Evolutionary conservation across 2,888 invertebrate species (phyloP).

Genomic region (Gnatocerus cornutus): DNA sequence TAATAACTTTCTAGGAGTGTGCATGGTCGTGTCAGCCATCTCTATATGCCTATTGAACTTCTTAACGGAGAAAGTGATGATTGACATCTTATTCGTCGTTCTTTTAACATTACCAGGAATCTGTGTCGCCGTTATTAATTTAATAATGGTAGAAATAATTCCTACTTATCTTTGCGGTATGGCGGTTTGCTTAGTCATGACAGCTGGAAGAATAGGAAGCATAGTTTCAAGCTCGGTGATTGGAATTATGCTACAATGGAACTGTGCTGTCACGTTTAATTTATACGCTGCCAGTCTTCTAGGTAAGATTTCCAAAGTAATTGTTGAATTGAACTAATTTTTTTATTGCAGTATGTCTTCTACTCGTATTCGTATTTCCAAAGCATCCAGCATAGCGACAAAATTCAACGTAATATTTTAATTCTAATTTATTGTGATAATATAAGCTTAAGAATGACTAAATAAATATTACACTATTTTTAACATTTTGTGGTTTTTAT

Average conservation of each 20-base stretch:
- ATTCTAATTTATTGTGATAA: conserved; percentile 36
- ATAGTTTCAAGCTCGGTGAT: conserved; percentile 50
- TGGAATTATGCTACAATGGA: conserved; percentile 52
- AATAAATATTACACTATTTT: no score
- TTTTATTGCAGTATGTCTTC: conserved; percentile 44
- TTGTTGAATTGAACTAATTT: not conserved
- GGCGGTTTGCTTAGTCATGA: conserved; percentile 49
- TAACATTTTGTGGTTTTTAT: no score
- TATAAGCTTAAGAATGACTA: not conserved
- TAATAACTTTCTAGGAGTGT: conserved; percentile 49
- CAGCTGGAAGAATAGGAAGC: conserved; percentile 52
- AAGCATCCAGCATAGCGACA: conserved; percentile 25
- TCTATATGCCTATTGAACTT: conserved; percentile 50
- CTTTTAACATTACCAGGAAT: conserved; percentile 59
- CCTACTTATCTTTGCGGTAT: conserved; percentile 51
- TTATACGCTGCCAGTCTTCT: conserved; percentile 48
- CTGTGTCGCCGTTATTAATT: conserved; percentile 58
- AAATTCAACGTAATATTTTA: not conserved
- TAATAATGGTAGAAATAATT: conserved; percentile 51
- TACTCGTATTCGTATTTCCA: conserved; percentile 46
- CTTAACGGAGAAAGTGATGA: conserved; percentile 53
- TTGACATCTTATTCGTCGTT: conserved; percentile 59
- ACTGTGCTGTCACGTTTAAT: conserved; percentile 47
- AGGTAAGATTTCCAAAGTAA: conserved; percentile 36
- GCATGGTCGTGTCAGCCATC: conserved; percentile 49